Base-by-base conservation (phyloP, 64 coral and sea anemone genomes). In the Platygyra sinensis region DNA sequence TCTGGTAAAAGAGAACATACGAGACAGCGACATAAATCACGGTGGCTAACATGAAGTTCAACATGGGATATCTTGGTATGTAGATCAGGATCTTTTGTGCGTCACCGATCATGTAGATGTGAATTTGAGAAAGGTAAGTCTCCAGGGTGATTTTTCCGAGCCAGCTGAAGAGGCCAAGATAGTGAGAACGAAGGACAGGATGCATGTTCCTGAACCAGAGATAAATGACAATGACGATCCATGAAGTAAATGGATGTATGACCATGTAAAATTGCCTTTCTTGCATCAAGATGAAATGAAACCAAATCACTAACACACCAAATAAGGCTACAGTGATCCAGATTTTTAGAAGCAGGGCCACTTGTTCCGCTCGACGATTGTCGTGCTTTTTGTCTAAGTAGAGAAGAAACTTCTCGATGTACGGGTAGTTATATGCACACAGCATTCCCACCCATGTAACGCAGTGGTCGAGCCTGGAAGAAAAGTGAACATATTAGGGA, bases 21-120 rank as follows among this genome's bases (percentile, higher is more conserved):
- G 96, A 98, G 18, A 93, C 64, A 8, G 87, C 87, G 7, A 98
- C 80, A 72, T 98, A 98, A 30, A 95, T 90, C 22, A 62, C 62
- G 10, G 90, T 95, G 7, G 96, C 82, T 16, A 98, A 76, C 73
- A 95, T 74, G 74, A 98, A 98, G 87, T 98, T 98, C 72, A 98
- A 28, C 96, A 98, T 87, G 31, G 96, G 96, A 86, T 98, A 98
- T 59, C 88, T 78, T 4, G 94, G 94, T 6, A 98, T 73, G 67
- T 98, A 98, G 0, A 93, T 73, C 15, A 98, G 32, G 11, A 91
- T 24, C 55, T 88, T 95, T 42, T 93, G 65, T 16, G 96, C 96
- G 59, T 98, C 88, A 2, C 76, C 96, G 42, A 98, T 98, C 96
- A 98, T 98, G 59, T 98, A 98, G 54, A 98, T 98, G 55, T 98